phyloP scores from a whole-genome alignment of 2,113 vertebrate species.

The Psittacus erithacus region DNA sequence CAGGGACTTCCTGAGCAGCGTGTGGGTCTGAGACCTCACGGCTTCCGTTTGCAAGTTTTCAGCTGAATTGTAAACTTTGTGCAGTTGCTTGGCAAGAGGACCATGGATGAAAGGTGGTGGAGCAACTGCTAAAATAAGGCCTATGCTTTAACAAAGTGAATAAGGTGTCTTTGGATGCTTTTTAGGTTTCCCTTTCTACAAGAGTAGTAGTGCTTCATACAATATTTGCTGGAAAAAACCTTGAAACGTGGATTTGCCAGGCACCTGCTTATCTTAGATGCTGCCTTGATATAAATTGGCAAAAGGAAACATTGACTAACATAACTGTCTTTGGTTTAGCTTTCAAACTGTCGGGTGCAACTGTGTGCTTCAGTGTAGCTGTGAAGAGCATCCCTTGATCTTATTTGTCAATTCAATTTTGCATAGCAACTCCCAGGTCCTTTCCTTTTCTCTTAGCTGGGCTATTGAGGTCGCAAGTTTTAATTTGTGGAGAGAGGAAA shows the following conservation, averaged over 20 bases:
- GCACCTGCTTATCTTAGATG: neutral
- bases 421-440: rapidly evolving
- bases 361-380: neutral
- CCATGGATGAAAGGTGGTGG: neutral
- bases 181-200: neutral
- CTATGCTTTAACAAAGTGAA: neutral
- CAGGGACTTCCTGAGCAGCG: rapidly evolving
- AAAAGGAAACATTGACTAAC: rapidly evolving
- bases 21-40: neutral
- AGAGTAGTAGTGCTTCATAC: neutral
- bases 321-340: neutral
- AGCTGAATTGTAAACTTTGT: neutral
- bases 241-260: neutral
- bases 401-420: neutral
- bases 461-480: neutral
- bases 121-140: neutral
- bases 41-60: neutral
- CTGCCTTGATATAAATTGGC: neutral
- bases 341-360: neutral
- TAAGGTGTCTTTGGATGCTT: neutral
- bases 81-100: neutral
- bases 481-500: neutral
- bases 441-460: neutral
- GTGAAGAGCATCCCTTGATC: neutral
- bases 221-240: neutral